phyloP scores from a whole-genome alignment of 2,113 vertebrate species.

The Parus major region DNA sequence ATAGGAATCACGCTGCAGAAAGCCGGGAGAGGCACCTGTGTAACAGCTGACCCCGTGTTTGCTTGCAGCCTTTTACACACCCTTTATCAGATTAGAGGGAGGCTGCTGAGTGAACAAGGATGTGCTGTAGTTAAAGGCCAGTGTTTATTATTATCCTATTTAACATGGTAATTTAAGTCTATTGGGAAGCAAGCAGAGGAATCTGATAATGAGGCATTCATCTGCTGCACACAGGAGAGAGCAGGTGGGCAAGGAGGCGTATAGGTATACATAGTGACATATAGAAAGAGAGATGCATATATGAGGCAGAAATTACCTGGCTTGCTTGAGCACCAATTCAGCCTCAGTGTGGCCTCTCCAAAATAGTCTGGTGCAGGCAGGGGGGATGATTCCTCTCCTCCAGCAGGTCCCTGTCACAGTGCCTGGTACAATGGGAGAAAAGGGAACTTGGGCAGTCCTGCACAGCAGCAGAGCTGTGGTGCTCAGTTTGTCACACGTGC shows the following conservation, averaged over 20 bases:
- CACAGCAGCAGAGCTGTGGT: background rate
- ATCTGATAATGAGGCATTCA: slow-evolving; percentile 28
- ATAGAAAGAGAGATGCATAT: too few species aligned
- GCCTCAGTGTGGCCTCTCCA: background rate
- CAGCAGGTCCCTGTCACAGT: background rate
- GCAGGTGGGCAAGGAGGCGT: background rate
- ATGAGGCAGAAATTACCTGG: background rate
- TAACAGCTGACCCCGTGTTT: background rate
- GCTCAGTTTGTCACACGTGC: background rate
- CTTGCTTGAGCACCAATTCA: background rate
- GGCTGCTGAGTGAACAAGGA: slow-evolving; percentile 45
- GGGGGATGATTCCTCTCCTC: background rate
- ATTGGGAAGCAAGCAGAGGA: background rate
- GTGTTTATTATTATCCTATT: slow-evolving; percentile 57
- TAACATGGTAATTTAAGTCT: slow-evolving; percentile 47
- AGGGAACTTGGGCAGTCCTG: accelerated
- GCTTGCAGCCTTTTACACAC: background rate
- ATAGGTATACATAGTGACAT: background rate
- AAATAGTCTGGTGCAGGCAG: background rate
- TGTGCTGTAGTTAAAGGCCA: slow-evolving; percentile 28
- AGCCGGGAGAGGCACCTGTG: background rate
- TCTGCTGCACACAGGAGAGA: background rate
- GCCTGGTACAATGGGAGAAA: accelerated
- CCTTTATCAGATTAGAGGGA: slow-evolving; percentile 32
- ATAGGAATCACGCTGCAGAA: background rate